phyloP scores from a whole-genome alignment of 2,888 invertebrate species.

The Sabatieria punctata region DNA sequence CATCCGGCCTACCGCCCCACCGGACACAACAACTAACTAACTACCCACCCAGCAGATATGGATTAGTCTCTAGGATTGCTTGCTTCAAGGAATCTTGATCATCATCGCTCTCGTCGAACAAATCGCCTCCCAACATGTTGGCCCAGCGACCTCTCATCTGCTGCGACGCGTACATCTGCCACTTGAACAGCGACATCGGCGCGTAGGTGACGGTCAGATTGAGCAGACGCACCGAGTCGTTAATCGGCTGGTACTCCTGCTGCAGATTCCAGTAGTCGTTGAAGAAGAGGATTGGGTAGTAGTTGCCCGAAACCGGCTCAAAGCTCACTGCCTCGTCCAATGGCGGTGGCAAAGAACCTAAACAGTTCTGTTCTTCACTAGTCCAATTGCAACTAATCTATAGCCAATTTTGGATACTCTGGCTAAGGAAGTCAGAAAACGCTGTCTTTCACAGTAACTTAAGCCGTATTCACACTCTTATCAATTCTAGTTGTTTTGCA shows the following conservation, averaged over 20 bases:
- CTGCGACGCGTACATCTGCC: constrained; percentile 95
- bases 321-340: constrained; percentile 19
- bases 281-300: constrained; percentile 78
- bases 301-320: constrained; percentile 60
- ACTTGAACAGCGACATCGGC: constrained; percentile 85
- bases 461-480: not conserved
- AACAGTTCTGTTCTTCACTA: too few species aligned
- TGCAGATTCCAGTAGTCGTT: constrained; percentile 99
- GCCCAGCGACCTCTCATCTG: constrained; percentile 62
- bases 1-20: too few species aligned
- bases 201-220: constrained; percentile 41
- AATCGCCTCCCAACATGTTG: not conserved
- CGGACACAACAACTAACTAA: too few species aligned
- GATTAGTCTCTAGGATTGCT: constrained; percentile 86
- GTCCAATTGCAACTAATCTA: too few species aligned
- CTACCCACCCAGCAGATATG: constrained; percentile 57
- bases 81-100: constrained; percentile 54
- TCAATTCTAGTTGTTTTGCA: too few species aligned
- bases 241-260: constrained; percentile 59
- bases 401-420: too few species aligned
- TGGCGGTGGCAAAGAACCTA: constrained; percentile 8
- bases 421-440: constrained; percentile 1
- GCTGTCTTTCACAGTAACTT: not conserved
- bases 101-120: constrained; percentile 38
- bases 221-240: constrained; percentile 48